Percentiles rank a stretch among this genome's conserved stretches.
Conservation (phyloP, 2,113 vertebrate species). For the Connochaetes taurinus region DNA sequence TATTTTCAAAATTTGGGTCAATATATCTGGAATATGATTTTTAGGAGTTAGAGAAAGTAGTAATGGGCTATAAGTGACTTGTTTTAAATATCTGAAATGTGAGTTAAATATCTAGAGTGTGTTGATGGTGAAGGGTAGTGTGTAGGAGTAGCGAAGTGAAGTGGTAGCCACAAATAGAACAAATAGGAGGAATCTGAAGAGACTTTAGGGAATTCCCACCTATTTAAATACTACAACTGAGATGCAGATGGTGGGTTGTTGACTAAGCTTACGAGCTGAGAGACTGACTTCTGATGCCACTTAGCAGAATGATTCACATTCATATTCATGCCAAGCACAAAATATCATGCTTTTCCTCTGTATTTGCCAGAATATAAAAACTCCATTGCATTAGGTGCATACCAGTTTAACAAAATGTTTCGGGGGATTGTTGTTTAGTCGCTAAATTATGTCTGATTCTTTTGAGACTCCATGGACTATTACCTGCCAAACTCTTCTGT, state of each 20-base stretch:
- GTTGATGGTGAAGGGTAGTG: neutral
- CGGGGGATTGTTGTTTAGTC: neutral
- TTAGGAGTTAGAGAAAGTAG: neutral
- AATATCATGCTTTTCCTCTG: neutral
- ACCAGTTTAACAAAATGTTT: neutral
- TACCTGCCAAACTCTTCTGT: neutral
- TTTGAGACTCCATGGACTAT: neutral
- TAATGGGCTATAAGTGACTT: neutral
- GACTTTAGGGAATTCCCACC: neutral
- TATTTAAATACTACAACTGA: neutral
- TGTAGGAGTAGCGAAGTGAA: neutral
- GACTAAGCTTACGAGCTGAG: neutral
- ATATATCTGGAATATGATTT: neutral
- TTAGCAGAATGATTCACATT: neutral
- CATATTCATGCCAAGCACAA: neutral
- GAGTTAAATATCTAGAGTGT: neutral
- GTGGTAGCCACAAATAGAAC: neutral
- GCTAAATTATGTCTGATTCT: neutral
- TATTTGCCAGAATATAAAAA: neutral
- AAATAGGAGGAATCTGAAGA: neutral
- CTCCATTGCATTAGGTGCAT: neutral
- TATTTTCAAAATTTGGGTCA: constrained; percentile 4
- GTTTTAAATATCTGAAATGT: neutral
- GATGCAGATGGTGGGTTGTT: neutral
- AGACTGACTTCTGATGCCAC: neutral